A percentile compares a stretch with the other conserved stretches of the same genome.
phyloP scores from a whole-genome alignment of 2,797 vertebrate genomes.

The Spinus pinus region DNA sequence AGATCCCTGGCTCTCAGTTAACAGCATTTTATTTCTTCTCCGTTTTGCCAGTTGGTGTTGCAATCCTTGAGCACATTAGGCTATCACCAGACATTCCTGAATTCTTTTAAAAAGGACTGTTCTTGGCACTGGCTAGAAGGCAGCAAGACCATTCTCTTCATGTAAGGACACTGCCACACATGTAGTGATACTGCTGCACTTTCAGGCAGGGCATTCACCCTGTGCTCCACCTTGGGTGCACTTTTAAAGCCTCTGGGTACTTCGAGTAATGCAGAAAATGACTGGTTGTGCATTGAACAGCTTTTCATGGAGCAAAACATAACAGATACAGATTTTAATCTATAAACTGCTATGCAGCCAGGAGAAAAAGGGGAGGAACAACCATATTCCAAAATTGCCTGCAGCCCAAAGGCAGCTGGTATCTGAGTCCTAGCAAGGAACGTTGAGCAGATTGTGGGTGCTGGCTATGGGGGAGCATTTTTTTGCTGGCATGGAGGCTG shows the following conservation, averaged over 20 bases:
- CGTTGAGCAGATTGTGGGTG: not conserved
- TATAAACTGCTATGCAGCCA: not conserved
- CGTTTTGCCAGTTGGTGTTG: not conserved
- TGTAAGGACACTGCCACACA: not conserved
- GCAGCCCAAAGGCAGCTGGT: not conserved
- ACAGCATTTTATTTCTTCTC: not conserved
- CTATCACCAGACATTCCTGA: not conserved
- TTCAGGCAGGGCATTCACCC: not conserved
- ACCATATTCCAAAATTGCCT: not conserved
- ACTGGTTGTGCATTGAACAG: not conserved
- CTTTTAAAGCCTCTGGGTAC: not conserved
- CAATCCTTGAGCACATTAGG: not conserved
- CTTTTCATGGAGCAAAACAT: fast-evolving
- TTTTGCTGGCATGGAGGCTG: not conserved
- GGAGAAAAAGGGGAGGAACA: not conserved
- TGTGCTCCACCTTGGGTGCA: not conserved
- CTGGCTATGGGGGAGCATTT: not conserved
- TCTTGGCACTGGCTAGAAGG: not conserved
- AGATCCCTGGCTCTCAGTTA: not conserved
- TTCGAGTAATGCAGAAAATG: not conserved
- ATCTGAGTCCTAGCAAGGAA: not conserved
- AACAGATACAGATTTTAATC: not conserved
- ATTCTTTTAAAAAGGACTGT: not conserved
- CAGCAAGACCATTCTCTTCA: not conserved
- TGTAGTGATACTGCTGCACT: not conserved